Evolutionary conservation across 2,888 invertebrate species (phyloP).

Genomic region (Polydrusus tereticollis): DNA sequence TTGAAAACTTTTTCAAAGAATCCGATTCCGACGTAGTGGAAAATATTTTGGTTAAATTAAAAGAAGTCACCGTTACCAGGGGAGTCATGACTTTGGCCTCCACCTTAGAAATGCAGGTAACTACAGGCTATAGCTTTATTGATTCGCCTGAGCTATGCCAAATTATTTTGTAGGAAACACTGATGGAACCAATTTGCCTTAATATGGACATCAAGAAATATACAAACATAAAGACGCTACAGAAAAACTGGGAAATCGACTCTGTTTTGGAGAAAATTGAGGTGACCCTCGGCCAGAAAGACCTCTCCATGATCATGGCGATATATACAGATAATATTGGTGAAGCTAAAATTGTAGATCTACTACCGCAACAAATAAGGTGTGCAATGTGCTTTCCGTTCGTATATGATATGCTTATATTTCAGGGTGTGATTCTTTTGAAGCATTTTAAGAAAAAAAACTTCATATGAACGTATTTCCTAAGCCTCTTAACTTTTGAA

Average conservation of each 20-base stretch:
- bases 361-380: conserved; percentile 62
- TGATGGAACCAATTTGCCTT: conserved; percentile 80
- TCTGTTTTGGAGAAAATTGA: conserved; percentile 76
- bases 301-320: conserved; percentile 78
- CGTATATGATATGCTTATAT: too few species aligned
- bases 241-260: conserved; percentile 71
- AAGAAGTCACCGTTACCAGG: conserved; percentile 76
- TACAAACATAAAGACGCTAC: conserved; percentile 67
- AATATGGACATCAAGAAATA: conserved; percentile 81
- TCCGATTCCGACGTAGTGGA: conserved; percentile 68
- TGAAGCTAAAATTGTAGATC: conserved; percentile 71
- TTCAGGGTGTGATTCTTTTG: too few species aligned
- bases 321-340: conserved; percentile 80
- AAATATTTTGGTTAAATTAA: conserved; percentile 79
- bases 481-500: too few species aligned
- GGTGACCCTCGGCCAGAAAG: conserved; percentile 81
- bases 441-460: too few species aligned
- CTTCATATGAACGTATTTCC: too few species aligned
- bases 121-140: too few species aligned
- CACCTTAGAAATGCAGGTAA: conserved; percentile 79
- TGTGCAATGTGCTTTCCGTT: too few species aligned
- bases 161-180: conserved; percentile 74
- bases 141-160: too few species aligned
- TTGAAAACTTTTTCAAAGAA: conserved; percentile 82
- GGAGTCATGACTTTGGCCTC: conserved; percentile 82